Conservation (phyloP, 1,140 invertebrate genomes). For the Wiebesia pumilae region DNA sequence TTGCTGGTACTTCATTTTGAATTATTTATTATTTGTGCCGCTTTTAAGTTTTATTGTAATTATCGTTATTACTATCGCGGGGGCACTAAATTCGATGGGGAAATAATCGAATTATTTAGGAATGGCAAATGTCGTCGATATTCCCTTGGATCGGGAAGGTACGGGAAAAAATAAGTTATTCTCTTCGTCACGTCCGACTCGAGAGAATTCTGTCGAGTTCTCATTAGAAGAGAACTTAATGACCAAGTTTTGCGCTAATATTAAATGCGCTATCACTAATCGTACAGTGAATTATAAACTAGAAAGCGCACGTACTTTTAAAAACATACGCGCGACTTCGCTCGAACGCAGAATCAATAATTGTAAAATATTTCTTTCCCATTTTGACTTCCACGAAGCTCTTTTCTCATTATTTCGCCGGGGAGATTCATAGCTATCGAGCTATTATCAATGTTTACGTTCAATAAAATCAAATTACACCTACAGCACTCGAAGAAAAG, state of each 20-base stretch:
- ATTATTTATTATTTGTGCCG: background rate
- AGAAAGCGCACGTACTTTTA: background rate
- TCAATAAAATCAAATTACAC: background rate
- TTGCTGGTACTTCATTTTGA: background rate
- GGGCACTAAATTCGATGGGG: background rate
- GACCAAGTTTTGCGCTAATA: background rate
- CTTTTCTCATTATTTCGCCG: background rate
- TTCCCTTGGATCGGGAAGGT: background rate
- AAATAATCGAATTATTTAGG: background rate
- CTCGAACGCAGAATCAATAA: background rate
- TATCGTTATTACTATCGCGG: background rate
- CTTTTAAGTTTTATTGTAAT: background rate
- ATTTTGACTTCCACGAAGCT: too few species aligned
- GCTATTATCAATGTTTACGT: background rate
- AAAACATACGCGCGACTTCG: background rate
- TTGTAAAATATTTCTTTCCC: background rate
- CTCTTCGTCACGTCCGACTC: background rate
- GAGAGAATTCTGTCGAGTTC: background rate
- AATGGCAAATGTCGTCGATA: background rate
- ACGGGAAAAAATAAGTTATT: background rate
- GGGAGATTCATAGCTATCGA: background rate
- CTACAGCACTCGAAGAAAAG: too few species aligned
- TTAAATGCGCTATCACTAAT: conserved; percentile 1
- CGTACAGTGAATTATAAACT: background rate
- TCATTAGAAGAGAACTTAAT: background rate